Evolutionary conservation across 2,888 invertebrate genomes (phyloP).

Genomic region (Drosophila picticornis): DNA sequence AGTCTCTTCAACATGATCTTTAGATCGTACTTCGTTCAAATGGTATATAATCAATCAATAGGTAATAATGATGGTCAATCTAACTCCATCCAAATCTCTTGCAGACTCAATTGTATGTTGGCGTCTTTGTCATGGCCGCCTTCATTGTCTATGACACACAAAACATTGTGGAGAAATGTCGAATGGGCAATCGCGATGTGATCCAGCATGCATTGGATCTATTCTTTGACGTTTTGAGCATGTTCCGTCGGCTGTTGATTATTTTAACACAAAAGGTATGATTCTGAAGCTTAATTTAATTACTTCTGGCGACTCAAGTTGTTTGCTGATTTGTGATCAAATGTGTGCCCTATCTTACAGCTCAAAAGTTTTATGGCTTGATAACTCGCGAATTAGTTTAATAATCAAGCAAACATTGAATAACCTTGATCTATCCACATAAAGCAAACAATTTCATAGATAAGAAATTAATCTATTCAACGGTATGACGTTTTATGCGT

Average conservation of each 20-base stretch:
- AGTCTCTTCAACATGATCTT: constrained; percentile 94
- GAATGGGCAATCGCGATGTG: constrained; percentile 96
- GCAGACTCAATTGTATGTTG: constrained; percentile 94
- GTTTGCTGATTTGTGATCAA: constrained; percentile 27
- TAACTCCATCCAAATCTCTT: constrained; percentile 4
- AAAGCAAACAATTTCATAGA: constrained; percentile 30
- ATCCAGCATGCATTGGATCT: constrained; percentile 96
- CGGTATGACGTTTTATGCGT: constrained; percentile 57
- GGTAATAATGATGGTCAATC: neutral
- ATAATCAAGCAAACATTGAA: constrained; percentile 24
- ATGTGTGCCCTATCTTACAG: constrained; percentile 54
- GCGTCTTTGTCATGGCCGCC: constrained; percentile 95
- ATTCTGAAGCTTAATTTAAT: neutral
- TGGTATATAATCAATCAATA: constrained; percentile 86
- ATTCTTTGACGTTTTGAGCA: constrained; percentile 97
- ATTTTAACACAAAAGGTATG: constrained; percentile 95
- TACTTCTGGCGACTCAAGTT: constrained; percentile 10
- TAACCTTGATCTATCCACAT: constrained; percentile 19
- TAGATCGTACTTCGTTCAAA: constrained; percentile 91
- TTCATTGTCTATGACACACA: constrained; percentile 99
- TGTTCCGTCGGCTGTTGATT: constrained; percentile 96
- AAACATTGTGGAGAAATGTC: constrained; percentile 96
- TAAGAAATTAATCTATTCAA: constrained; percentile 43
- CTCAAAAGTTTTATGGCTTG: constrained; percentile 74
- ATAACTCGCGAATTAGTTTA: constrained; percentile 24